Percentiles rank a stretch among this genome's conserved stretches.
Evolutionary conservation across 2,888 invertebrate genomes (phyloP).

Genomic region (Phalangium opilio): DNA sequence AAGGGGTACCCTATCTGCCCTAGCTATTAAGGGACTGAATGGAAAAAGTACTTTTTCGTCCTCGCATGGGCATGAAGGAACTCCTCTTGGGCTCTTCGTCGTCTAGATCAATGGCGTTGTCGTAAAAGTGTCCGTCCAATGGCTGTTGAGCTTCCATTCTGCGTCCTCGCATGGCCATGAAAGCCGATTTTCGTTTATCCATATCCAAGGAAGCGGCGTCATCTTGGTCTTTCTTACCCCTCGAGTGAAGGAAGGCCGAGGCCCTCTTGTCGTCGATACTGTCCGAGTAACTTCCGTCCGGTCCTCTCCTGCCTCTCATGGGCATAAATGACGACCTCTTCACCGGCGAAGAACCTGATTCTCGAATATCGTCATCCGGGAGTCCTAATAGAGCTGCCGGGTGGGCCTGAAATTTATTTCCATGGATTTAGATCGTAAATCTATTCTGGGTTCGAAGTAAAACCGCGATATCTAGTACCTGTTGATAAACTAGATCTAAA

Average conservation of each 20-base stretch:
- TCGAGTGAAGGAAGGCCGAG: too few species aligned
- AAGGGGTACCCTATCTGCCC: too few species aligned
- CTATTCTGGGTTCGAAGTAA: too few species aligned
- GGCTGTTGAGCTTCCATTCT: not conserved
- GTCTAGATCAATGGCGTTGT: not conserved
- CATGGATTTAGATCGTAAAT: too few species aligned
- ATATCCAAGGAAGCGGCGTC: not conserved
- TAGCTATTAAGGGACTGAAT: too few species aligned
- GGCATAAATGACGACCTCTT: constrained; percentile 8
- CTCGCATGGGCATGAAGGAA: constrained; percentile 6
- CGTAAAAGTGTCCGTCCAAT: not conserved
- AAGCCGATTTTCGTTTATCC: not conserved
- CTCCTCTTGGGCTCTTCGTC: not conserved
- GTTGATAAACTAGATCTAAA: too few species aligned
- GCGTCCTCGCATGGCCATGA: constrained; percentile 5
- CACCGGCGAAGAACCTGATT: constrained; percentile 2
- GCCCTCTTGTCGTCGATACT: not conserved
- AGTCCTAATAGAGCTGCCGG: too few species aligned
- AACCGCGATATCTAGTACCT: too few species aligned
- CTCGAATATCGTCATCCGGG: too few species aligned
- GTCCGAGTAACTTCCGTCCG: not conserved
- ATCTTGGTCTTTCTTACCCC: too few species aligned
- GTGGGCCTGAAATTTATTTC: too few species aligned
- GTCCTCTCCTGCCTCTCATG: constrained; percentile 7
- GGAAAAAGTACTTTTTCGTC: not conserved